phyloP scores from a whole-genome alignment of 37 sponge, comb jelly and placozoan genomes.

The Beroe forskalii region DNA sequence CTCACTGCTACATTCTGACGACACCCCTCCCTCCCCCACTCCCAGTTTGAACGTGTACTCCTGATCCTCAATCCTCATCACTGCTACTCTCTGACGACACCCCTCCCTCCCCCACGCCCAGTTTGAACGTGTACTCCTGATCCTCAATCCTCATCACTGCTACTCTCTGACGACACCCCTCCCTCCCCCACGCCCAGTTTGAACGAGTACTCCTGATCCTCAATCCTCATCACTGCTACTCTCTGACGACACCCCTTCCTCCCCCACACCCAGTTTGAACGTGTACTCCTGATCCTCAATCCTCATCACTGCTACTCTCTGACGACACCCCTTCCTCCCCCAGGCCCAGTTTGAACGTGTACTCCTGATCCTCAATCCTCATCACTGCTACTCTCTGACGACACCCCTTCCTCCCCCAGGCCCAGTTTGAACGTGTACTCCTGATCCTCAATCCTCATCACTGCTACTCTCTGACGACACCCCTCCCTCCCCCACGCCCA shows the following conservation, averaged over 20 bases:
- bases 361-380: conserved; percentile 85
- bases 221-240: conserved; percentile 21
- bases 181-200: conserved; percentile 70
- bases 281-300: conserved; percentile 88
- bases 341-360: conserved; percentile 77
- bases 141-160: conserved; percentile 68
- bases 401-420: conserved; percentile 68
- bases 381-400: conserved; percentile 12
- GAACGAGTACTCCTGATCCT: conserved; percentile 93
- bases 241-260: conserved; percentile 61
- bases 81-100: conserved; percentile 54
- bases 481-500: conserved; percentile 69
- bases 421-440: conserved; percentile 84
- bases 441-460: conserved; percentile 74
- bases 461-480: conserved; percentile 54
- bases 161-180: conserved; percentile 50
- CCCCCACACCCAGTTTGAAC: conserved; percentile 75
- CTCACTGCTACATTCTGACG: conserved; percentile 13
- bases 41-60: conserved; percentile 84
- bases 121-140: conserved; percentile 87
- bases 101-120: conserved; percentile 69
- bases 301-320: conserved; percentile 1
- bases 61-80: conserved; percentile 74
- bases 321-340: conserved; percentile 64
- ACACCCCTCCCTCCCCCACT: conserved; percentile 68